These are phyloP conservation scores for Siphlonurus alternatus DNA, from an alignment of 2,888 invertebrate species.

Conservation along the genomic window DNA sequence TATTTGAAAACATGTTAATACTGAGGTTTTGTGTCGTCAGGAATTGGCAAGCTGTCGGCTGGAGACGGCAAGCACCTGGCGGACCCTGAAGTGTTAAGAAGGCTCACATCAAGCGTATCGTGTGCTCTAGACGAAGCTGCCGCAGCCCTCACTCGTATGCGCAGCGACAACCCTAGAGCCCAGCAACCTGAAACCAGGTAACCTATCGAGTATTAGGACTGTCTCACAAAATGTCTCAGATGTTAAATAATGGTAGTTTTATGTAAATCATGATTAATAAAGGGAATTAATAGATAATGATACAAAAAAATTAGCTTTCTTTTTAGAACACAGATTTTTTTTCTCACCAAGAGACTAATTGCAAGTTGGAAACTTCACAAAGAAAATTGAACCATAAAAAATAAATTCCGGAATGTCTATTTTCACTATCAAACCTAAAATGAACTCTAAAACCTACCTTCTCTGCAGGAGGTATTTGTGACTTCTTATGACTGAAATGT, in stretches of 20 bases:
- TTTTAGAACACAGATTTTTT: too few species aligned
- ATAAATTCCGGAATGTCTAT: too few species aligned
- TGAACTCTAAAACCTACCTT: too few species aligned
- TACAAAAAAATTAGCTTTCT: neutral
- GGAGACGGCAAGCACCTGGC: slow-evolving; percentile 71
- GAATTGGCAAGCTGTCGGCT: slow-evolving; percentile 63
- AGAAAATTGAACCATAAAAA: too few species aligned
- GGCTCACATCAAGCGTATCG: slow-evolving; percentile 74
- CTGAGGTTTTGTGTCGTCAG: slow-evolving; percentile 35
- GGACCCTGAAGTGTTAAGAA: slow-evolving; percentile 74
- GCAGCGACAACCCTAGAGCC: slow-evolving; percentile 68
- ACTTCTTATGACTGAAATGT: too few species aligned
- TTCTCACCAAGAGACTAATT: too few species aligned
- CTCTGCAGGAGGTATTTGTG: slow-evolving; percentile 5
- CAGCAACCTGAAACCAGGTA: slow-evolving; percentile 30
- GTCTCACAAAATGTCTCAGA: neutral
- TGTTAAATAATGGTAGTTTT: slow-evolving; percentile 7
- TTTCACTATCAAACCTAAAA: too few species aligned
- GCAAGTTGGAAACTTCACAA: too few species aligned
- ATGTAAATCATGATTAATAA: neutral
- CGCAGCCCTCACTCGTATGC: slow-evolving; percentile 89
- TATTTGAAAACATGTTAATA: too few species aligned
- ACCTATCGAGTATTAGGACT: slow-evolving; percentile 10
- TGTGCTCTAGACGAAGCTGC: slow-evolving; percentile 95
- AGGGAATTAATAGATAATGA: neutral